phyloP scores from a whole-genome alignment of 2,797 vertebrate species.

The Pipistrellus kuhlii region DNA sequence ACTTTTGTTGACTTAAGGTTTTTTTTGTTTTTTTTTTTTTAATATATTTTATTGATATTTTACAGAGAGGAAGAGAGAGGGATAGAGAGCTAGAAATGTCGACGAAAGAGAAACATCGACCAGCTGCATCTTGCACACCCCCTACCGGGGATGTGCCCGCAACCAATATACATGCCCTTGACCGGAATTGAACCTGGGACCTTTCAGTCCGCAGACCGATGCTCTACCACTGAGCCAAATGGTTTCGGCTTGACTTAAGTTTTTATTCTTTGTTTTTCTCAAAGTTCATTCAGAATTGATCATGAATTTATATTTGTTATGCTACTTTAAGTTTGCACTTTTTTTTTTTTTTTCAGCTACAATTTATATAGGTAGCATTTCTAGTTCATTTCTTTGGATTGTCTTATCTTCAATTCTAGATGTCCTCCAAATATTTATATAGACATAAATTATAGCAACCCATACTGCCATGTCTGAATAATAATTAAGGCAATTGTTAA shows the following conservation, averaged over 20 bases:
- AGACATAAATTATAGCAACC: conserved; percentile 16
- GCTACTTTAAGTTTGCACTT: neutral
- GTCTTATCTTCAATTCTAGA: conserved; percentile 46
- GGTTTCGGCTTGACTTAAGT: neutral
- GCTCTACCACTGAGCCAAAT: no score
- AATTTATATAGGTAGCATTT: neutral
- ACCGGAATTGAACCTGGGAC: no score
- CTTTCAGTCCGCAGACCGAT: no score
- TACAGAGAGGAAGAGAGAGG: no score
- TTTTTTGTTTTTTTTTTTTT: conserved; percentile 24
- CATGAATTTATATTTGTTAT: conserved; percentile 43
- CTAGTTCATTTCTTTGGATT: conserved; percentile 40
- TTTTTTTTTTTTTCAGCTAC: neutral
- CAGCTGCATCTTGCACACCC: no score
- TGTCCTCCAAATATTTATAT: conserved; percentile 30
- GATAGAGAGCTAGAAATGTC: no score
- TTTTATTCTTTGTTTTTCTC: conserved; percentile 36
- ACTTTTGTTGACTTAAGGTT: neutral
- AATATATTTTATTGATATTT: no score
- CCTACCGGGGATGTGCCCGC: no score
- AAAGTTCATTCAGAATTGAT: conserved; percentile 28
- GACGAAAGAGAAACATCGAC: no score
- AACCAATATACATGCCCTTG: no score
- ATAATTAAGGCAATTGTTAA: conserved; percentile 39
- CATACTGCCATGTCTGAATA: neutral